Evolutionary conservation across 2,888 invertebrate genomes (phyloP).

Genomic region (Cyclophora punctaria): DNA sequence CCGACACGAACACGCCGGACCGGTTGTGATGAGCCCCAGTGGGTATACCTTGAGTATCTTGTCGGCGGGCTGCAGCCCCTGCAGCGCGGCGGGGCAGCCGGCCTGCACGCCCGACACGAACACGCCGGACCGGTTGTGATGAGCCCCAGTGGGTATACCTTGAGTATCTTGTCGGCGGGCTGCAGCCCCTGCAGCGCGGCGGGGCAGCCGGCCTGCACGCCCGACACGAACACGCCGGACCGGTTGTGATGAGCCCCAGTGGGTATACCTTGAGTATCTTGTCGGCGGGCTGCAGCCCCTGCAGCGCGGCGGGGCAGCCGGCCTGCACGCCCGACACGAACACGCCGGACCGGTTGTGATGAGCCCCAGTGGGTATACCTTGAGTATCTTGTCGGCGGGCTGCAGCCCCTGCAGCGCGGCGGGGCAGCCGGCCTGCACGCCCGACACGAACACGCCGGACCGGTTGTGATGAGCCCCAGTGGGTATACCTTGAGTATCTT

Average conservation of each 20-base stretch:
- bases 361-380: constrained; percentile 76
- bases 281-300: constrained; percentile 96
- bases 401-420: constrained; percentile 96
- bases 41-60: constrained; percentile 89
- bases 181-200: constrained; percentile 96
- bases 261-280: constrained; percentile 89
- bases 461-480: constrained; percentile 86
- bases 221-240: constrained; percentile 98
- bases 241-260: constrained; percentile 86
- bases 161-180: constrained; percentile 96
- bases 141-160: constrained; percentile 76
- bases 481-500: constrained; percentile 89
- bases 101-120: constrained; percentile 99
- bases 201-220: constrained; percentile 96
- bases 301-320: constrained; percentile 94
- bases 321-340: constrained; percentile 99
- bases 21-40: constrained; percentile 86
- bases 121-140: constrained; percentile 97
- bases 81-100: constrained; percentile 94
- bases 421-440: constrained; percentile 96
- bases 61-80: constrained; percentile 96
- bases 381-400: constrained; percentile 96
- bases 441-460: constrained; percentile 98
- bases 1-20: constrained; percentile 98
- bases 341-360: constrained; percentile 97